These are phyloP conservation scores for Progne subis DNA, from an alignment of 2,113 vertebrate genomes.

Conservation along the genomic window DNA sequence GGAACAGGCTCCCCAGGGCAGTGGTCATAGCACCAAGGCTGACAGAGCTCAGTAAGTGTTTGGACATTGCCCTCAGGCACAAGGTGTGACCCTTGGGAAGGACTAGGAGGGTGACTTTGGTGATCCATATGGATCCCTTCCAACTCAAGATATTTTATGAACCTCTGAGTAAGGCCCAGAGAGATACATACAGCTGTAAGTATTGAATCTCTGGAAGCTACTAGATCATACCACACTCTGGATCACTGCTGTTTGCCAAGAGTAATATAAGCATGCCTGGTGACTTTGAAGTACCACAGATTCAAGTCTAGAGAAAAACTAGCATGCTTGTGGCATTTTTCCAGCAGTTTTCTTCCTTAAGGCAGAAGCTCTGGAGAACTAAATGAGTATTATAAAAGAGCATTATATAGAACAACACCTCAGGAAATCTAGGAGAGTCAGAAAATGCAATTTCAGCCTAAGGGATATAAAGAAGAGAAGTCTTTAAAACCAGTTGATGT, in stretches of 20 bases:
- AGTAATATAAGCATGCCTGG: neutral
- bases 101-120: too few relatives aligned
- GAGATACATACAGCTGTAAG: fast-evolving
- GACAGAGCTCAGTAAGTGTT: neutral
- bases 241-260: neutral
- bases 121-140: neutral
- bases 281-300: neutral
- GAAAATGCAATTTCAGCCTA: neutral
- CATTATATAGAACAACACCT: neutral
- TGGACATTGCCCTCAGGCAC: neutral
- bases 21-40: neutral
- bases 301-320: neutral
- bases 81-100: neutral
- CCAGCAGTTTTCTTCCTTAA: neutral
- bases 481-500: neutral
- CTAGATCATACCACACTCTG: neutral
- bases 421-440: neutral
- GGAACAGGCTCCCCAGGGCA: neutral
- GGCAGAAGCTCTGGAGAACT: neutral
- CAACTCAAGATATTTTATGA: neutral
- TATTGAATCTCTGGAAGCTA: neutral
- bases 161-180: neutral
- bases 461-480: neutral
- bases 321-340: neutral
- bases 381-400: neutral